Evolutionary conservation across 2,888 invertebrate genomes (phyloP).

Genomic region (Plagiodera versicolora): DNA sequence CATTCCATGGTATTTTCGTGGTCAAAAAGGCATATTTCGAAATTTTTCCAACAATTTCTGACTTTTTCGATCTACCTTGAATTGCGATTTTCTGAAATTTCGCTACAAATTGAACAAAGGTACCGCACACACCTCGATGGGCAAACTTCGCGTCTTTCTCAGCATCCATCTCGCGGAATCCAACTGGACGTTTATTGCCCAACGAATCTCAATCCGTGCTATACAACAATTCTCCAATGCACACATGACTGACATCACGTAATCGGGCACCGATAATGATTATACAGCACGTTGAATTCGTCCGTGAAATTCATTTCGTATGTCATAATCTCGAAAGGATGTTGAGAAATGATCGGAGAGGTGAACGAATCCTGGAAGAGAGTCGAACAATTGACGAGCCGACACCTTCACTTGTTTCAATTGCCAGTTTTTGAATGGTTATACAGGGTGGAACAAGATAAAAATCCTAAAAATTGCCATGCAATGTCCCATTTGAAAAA

Average conservation of each 20-base stretch:
- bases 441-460: no score
- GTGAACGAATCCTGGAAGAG: neutral
- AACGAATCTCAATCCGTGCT: neutral
- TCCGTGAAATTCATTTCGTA: conserved; percentile 13
- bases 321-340: conserved; percentile 5
- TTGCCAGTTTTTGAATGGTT: neutral
- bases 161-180: neutral
- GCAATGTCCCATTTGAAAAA: no score
- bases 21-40: no score
- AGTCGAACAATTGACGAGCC: neutral
- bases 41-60: no score
- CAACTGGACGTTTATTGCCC: neutral
- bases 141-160: no score
- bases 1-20: no score
- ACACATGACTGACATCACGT: neutral
- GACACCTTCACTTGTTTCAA: neutral
- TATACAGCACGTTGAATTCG: conserved; percentile 6
- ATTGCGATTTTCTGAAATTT: no score
- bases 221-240: neutral
- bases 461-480: no score
- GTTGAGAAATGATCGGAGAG: conserved; percentile 6
- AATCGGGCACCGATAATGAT: neutral
- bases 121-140: no score
- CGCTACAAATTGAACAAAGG: no score
- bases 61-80: no score